A percentile compares a stretch with the other conserved stretches of the same genome.
Conservation (phyloP, 2,113 vertebrate genomes). For the Mungos mungo region DNA sequence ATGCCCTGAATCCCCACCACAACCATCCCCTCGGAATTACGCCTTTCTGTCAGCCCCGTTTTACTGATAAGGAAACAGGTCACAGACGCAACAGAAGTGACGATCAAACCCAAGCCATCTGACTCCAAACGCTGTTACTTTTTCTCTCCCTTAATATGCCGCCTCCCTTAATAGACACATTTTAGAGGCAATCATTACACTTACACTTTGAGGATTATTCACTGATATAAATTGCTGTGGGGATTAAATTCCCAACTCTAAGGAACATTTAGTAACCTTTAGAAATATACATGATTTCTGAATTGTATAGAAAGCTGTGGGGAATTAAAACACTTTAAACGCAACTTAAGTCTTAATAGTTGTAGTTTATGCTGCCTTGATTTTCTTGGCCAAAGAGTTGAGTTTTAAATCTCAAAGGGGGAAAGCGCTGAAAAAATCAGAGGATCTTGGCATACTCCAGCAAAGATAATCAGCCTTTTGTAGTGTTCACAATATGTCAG, state of each 20-base stretch:
- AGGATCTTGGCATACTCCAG: background rate
- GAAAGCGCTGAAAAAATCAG: constrained; percentile 35
- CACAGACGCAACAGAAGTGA: background rate
- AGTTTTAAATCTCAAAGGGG: constrained; percentile 31
- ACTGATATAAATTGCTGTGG: constrained; percentile 32
- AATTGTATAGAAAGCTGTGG: constrained; percentile 32
- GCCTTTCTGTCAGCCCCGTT: background rate
- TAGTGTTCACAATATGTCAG: constrained; percentile 18
- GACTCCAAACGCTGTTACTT: background rate
- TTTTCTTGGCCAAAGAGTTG: constrained; percentile 49
- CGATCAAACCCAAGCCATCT: background rate
- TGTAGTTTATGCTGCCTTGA: constrained; percentile 3
- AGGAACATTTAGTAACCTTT: constrained; percentile 15
- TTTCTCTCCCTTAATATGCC: background rate
- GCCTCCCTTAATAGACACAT: background rate
- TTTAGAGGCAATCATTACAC: background rate
- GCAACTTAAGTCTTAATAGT: constrained; percentile 46
- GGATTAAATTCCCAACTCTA: constrained; percentile 33
- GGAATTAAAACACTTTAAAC: constrained; percentile 37
- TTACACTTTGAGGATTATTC: background rate
- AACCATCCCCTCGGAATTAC: background rate
- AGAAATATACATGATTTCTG: constrained; percentile 24
- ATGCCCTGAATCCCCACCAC: no score
- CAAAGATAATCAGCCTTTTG: constrained; percentile 26
- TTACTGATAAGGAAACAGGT: background rate